Percentiles rank a stretch among this genome's conserved stretches.
Conservation (phyloP, 2,888 invertebrate species). For the Amphimallon solstitiale region DNA sequence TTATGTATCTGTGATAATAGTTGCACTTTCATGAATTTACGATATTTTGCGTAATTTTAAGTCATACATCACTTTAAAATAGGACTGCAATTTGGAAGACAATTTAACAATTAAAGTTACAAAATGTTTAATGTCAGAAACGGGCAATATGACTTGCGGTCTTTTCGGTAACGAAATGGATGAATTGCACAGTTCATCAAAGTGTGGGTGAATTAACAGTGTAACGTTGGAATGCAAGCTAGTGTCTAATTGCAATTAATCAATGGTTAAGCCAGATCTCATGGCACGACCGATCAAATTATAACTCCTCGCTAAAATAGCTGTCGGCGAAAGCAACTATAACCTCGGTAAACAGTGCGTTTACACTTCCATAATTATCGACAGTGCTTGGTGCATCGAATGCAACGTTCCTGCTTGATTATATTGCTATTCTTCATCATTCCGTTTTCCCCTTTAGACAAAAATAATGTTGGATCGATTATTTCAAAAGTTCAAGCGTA, state of each 20-base stretch:
- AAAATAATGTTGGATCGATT: not conserved
- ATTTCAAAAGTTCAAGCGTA: too few species aligned
- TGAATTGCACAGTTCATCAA: slow-evolving; percentile 19
- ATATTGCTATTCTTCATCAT: slow-evolving; percentile 6
- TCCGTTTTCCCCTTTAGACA: slow-evolving; percentile 1
- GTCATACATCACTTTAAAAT: slow-evolving; percentile 5
- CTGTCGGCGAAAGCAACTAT: slow-evolving; percentile 62
- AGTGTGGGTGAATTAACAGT: slow-evolving; percentile 49
- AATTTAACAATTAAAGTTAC: slow-evolving; percentile 30
- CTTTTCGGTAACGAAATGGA: slow-evolving; percentile 10
- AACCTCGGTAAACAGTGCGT: slow-evolving; percentile 62
- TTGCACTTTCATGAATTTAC: too few species aligned
- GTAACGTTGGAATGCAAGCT: slow-evolving; percentile 54
- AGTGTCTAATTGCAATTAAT: slow-evolving; percentile 63
- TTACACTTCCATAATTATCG: slow-evolving; percentile 62
- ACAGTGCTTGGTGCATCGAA: slow-evolving; percentile 45
- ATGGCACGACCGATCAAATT: slow-evolving; percentile 65
- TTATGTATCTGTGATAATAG: too few species aligned
- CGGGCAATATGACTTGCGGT: slow-evolving; percentile 22
- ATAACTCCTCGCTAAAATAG: slow-evolving; percentile 61
- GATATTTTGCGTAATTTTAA: not conserved
- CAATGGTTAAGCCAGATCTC: slow-evolving; percentile 58
- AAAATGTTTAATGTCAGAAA: slow-evolving; percentile 30
- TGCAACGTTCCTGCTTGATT: slow-evolving; percentile 9
- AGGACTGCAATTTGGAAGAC: slow-evolving; percentile 5